Evolutionary conservation across 2,797 vertebrate species (phyloP), one percentile per base, ranked within the genome.

Genomic region (Crenichthys baileyi): DNA sequence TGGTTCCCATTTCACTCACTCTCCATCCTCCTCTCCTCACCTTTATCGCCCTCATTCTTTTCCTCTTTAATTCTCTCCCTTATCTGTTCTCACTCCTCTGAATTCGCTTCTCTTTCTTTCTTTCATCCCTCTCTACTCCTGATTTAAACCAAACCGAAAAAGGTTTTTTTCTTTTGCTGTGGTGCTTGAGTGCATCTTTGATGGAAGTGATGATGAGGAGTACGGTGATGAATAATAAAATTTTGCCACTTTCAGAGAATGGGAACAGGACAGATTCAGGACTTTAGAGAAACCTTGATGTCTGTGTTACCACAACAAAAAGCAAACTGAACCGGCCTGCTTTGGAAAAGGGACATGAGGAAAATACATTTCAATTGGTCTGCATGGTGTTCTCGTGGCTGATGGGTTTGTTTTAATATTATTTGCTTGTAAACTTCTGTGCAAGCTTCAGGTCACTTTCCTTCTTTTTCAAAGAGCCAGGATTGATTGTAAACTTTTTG

Each of bases 101-200:
- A 68, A 56, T 72, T 58, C 53, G 15, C 68, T 58, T 50, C 71
- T 55, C 53, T 46, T 63, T 68, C 65, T 26, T 41, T 72, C 44
- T 22, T 26, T 46, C 63, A 44, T 20, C 58, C 39, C 44, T 44
- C 75, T 73, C 15, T 11, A 71, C 70, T 41, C 61, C 72, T 24
- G 65, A 81, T 81, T 81, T 58, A 71, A 90, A 81, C 80, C 31
- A 56, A 89, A 89, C 63, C 56, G 18, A 79, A 79, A 79, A 79
- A 82, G 85, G 84, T 83, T 22, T 58, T 58, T 41, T 63, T 36
- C 63, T 84, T 67, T 79, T 73, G 84, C 90, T 76, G 83, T 74
- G 84, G 88, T 73, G 88, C 90, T 87, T 90, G 83, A 24, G 81
- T 79, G 83, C 84, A 79, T 91, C 83, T 87, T 79, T 87, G 88